Conservation (phyloP, 2,797 vertebrate genomes). For the Taeniopygia guttata region DNA sequence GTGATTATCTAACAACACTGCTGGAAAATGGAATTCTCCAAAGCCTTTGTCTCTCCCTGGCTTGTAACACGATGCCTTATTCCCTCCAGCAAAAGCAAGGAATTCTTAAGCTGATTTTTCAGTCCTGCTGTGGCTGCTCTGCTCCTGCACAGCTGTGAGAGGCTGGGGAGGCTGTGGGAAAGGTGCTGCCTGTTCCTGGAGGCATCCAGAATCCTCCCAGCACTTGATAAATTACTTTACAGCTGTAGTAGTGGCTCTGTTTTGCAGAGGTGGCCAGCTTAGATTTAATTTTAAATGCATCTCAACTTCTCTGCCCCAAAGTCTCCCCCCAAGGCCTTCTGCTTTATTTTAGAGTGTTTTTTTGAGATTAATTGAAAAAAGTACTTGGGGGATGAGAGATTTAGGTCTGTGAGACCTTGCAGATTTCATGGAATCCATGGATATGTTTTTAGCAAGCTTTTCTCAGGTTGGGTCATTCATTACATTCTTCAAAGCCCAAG, state of each 20-base stretch:
- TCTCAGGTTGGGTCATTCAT: not conserved
- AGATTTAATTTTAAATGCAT: not conserved
- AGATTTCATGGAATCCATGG: not conserved
- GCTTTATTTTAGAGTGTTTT: not conserved
- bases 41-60: not conserved
- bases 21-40: not conserved
- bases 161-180: not conserved
- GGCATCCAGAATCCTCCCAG: not conserved
- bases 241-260: not conserved
- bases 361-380: not conserved
- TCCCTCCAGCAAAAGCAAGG: not conserved
- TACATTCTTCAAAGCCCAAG: not conserved
- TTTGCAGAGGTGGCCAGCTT: not conserved
- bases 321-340: not conserved
- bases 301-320: not conserved
- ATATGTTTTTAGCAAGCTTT: not conserved
- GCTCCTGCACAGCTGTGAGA: not conserved
- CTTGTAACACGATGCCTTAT: accelerated
- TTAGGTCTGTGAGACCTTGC: not conserved
- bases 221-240: not conserved
- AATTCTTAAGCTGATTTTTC: not conserved
- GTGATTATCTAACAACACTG: not conserved
- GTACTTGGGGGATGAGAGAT: not conserved
- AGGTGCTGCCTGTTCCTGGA: not conserved
- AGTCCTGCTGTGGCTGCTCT: not conserved